These are phyloP conservation scores for Oceanites oceanicus DNA, from an alignment of 2,113 vertebrate genomes.

Conservation along the genomic window DNA sequence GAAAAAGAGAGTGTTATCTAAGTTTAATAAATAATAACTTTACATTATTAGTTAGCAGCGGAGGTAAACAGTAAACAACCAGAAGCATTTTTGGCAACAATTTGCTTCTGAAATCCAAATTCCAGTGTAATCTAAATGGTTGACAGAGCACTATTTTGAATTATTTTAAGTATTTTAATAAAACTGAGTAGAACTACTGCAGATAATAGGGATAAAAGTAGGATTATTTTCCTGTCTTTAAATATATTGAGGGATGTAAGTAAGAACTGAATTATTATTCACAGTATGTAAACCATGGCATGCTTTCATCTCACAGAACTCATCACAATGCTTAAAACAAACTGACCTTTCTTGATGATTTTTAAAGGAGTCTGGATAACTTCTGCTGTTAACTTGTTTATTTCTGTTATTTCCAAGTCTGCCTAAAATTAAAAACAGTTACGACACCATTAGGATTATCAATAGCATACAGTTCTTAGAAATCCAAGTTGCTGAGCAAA, in stretches of 20 bases:
- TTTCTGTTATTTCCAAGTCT: conserved; percentile 72
- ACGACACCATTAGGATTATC: neutral
- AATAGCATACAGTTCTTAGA: fast-evolving
- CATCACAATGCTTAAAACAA: neutral
- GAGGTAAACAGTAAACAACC: neutral
- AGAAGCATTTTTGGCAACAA: neutral
- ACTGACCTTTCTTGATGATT: conserved; percentile 65
- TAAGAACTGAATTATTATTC: neutral
- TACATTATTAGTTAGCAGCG: neutral
- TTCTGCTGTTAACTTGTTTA: conserved; percentile 71
- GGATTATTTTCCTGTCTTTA: neutral
- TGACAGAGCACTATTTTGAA: neutral
- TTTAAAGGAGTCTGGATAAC: conserved; percentile 70
- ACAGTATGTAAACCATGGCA: neutral
- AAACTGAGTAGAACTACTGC: neutral
- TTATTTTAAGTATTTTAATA: neutral
- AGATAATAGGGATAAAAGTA: neutral
- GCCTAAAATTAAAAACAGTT: conserved; percentile 49
- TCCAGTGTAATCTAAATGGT: neutral
- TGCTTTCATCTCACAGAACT: neutral
- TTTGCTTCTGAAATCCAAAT: neutral
- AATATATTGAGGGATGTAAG: neutral
- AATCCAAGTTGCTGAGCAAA: neutral
- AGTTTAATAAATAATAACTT: neutral
- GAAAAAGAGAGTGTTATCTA: neutral